Evolutionary conservation across 2,888 invertebrate genomes (phyloP).

Genomic region (Trimorus sp.): DNA sequence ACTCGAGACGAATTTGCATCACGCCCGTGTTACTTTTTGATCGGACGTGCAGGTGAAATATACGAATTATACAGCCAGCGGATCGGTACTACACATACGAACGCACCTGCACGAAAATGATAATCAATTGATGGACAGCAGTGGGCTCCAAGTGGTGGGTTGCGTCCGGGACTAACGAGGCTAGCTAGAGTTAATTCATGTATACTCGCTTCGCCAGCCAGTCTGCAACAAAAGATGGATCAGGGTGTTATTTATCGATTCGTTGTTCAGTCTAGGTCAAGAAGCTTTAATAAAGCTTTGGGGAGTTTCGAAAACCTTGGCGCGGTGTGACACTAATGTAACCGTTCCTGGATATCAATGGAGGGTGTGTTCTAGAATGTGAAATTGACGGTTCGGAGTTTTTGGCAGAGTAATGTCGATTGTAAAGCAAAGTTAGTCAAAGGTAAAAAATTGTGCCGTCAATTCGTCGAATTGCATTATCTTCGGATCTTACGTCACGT

Average conservation of each 20-base stretch:
- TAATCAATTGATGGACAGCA: slow-evolving; percentile 63
- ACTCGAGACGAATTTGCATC: slow-evolving; percentile 51
- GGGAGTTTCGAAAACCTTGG: too few species aligned
- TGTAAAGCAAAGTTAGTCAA: too few species aligned
- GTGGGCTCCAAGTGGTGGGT: slow-evolving; percentile 73
- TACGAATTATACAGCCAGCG: slow-evolving; percentile 56
- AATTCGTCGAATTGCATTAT: slow-evolving; percentile 10
- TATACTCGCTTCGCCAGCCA: slow-evolving; percentile 96
- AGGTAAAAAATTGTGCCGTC: too few species aligned
- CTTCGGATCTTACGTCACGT: not conserved
- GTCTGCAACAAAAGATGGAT: slow-evolving; percentile 85
- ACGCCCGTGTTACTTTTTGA: slow-evolving; percentile 37
- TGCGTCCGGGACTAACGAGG: slow-evolving; percentile 77
- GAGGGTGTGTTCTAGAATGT: too few species aligned
- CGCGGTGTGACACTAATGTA: too few species aligned
- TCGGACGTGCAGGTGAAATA: slow-evolving; percentile 38
- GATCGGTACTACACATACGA: slow-evolving; percentile 62
- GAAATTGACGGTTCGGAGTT: too few species aligned
- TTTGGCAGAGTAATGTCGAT: too few species aligned
- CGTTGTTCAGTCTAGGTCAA: too few species aligned
- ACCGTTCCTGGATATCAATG: too few species aligned
- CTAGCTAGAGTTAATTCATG: slow-evolving; percentile 86
- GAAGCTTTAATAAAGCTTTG: too few species aligned
- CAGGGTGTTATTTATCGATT: too few species aligned
- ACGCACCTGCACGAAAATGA: slow-evolving; percentile 47